A percentile compares a stretch with the other conserved stretches of the same genome.
Evolutionary conservation across 1,140 invertebrate species (phyloP).

Genomic region (Elysia chlorotica): DNA sequence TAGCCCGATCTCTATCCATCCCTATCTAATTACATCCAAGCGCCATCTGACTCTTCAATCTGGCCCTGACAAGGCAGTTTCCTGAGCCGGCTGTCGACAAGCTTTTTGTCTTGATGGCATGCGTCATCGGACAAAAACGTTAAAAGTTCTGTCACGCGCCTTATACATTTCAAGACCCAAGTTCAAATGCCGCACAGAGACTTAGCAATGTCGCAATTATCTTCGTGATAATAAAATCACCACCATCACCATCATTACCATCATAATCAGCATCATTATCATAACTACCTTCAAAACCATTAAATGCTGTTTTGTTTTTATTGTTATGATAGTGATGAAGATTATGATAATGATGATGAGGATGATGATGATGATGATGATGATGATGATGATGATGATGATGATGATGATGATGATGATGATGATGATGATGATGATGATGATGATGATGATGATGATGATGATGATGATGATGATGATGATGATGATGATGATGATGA

Average conservation of each 20-base stretch:
- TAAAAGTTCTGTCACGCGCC: neutral
- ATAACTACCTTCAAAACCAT: neutral
- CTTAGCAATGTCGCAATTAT: too few species aligned
- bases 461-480: conserved; percentile 16
- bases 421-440: conserved; percentile 16
- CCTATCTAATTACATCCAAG: neutral
- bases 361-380: neutral
- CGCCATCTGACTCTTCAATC: neutral
- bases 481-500: conserved; percentile 15
- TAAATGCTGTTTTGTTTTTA: neutral
- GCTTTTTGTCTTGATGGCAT: neutral
- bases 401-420: conserved; percentile 14
- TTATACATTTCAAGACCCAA: neutral
- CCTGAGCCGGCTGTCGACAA: neutral
- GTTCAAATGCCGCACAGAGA: neutral
- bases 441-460: conserved; percentile 19
- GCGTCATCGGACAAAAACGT: neutral
- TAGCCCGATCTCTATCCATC: neutral
- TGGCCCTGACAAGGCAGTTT: neutral
- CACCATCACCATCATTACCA: too few species aligned
- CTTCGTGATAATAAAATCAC: too few species aligned
- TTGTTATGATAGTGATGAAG: neutral
- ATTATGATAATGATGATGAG: neutral
- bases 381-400: conserved; percentile 10
- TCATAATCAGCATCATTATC: neutral